phyloP scores from a whole-genome alignment of 2,113 vertebrate species.

The Pterocles gutturalis region DNA sequence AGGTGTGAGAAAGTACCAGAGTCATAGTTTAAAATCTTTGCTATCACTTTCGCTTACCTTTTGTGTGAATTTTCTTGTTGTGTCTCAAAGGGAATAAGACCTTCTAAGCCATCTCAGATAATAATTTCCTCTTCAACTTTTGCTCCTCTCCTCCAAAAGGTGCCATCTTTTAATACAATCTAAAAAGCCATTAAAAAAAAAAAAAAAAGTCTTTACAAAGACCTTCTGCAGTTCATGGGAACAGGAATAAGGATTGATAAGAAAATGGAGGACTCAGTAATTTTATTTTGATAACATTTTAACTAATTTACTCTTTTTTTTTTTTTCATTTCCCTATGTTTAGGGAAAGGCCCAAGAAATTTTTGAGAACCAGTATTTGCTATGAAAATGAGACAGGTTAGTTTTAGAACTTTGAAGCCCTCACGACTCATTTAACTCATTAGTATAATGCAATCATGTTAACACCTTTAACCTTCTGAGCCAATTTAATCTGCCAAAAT shows the following conservation, averaged over 20 bases:
- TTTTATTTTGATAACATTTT: not conserved
- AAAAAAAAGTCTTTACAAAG: not conserved
- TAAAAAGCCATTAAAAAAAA: not conserved
- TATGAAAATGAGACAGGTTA: not conserved
- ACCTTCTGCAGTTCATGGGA: not conserved
- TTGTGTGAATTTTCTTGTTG: not conserved
- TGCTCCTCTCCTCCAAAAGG: not conserved
- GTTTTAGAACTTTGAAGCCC: not conserved
- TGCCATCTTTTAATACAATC: not conserved
- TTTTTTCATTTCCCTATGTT: not conserved
- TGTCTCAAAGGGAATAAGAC: not conserved
- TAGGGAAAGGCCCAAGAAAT: not conserved
- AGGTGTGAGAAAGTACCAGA: not conserved
- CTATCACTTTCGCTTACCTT: not conserved
- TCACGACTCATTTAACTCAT: rapidly evolving
- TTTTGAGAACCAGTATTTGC: not conserved
- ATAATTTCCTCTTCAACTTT: not conserved
- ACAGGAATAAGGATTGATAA: not conserved
- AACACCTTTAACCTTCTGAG: not conserved
- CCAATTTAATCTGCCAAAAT: not conserved
- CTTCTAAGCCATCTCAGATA: not conserved
- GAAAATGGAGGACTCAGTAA: not conserved
- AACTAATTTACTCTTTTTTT: not conserved
- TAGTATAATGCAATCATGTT: not conserved
- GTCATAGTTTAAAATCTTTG: not conserved